A percentile compares a stretch with the other conserved stretches of the same genome.
phyloP scores from a whole-genome alignment of 2,797 vertebrate species.

The Enteromius mattozi region DNA sequence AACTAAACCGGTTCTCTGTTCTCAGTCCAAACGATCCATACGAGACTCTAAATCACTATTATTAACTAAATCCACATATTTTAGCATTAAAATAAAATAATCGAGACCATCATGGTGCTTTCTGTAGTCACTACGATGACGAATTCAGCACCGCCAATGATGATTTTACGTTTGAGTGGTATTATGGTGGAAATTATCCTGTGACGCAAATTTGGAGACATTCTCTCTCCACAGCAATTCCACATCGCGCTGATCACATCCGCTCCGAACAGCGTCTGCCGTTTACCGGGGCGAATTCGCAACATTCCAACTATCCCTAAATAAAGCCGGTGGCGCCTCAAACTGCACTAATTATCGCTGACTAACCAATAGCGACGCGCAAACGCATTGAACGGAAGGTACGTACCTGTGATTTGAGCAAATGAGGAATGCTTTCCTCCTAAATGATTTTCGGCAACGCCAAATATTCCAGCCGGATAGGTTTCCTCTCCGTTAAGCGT shows the following conservation, averaged over 20 bases:
- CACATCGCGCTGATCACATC: neutral
- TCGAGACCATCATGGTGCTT: neutral
- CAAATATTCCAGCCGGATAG: slow-evolving; percentile 36
- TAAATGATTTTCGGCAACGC: slow-evolving; percentile 7
- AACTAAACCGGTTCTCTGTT: neutral
- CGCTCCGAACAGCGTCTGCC: neutral
- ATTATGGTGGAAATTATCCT: slow-evolving; percentile 21
- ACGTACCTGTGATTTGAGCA: slow-evolving; percentile 76
- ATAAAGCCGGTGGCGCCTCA: slow-evolving; percentile 23
- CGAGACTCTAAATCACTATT: neutral
- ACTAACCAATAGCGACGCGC: slow-evolving; percentile 39
- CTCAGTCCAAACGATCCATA: neutral
- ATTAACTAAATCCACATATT: slow-evolving; percentile 5
- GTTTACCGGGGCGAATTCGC: slow-evolving; percentile 11
- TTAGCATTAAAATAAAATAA: neutral
- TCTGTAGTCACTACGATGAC: neutral
- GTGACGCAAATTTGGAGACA: slow-evolving; percentile 49
- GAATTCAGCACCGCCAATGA: neutral
- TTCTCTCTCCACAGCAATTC: slow-evolving; percentile 20
- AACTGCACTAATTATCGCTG: slow-evolving; percentile 36
- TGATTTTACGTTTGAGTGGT: neutral
- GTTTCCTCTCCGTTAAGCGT: slow-evolving; percentile 31
- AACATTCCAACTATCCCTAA: slow-evolving; percentile 15
- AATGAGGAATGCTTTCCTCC: slow-evolving; percentile 40
- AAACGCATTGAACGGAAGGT: slow-evolving; percentile 25